Evolutionary conservation across 1,140 invertebrate species (phyloP).

Genomic region (Campodea augens): DNA sequence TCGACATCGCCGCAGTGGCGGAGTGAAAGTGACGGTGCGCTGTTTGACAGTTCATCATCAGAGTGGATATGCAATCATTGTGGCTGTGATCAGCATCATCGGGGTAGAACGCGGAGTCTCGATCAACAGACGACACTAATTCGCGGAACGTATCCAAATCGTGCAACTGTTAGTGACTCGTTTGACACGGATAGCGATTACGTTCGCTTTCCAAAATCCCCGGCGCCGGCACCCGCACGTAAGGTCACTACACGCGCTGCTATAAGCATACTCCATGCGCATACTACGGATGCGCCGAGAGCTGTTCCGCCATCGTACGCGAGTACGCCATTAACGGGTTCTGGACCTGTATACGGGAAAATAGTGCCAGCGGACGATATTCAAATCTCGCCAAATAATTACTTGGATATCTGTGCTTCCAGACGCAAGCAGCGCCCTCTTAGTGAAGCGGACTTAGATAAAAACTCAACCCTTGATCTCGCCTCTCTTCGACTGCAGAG

Average conservation of each 20-base stretch:
- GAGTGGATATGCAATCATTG: no score
- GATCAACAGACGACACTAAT: no score
- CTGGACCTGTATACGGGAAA: slow-evolving; percentile 2
- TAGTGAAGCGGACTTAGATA: slow-evolving; percentile 9
- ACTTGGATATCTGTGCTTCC: not conserved
- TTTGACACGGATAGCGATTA: slow-evolving; percentile 76
- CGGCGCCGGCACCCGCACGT: slow-evolving; percentile 38
- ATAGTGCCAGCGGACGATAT: not conserved
- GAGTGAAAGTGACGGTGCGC: no score
- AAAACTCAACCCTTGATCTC: slow-evolving; percentile 44
- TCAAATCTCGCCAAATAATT: not conserved
- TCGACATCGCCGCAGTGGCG: no score
- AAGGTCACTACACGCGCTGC: slow-evolving; percentile 42
- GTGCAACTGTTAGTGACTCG: slow-evolving; percentile 57
- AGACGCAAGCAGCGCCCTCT: not conserved
- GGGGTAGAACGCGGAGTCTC: no score
- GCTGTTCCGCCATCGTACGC: slow-evolving; percentile 29
- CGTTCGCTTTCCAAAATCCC: slow-evolving; percentile 52
- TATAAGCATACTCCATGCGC: slow-evolving; percentile 39
- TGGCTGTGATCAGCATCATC: no score
- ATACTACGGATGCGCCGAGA: slow-evolving; percentile 33
- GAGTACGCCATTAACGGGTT: slow-evolving; percentile 16
- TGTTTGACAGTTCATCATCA: no score
- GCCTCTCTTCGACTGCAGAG: slow-evolving; percentile 64
- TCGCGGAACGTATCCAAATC: slow-evolving; percentile 31